A percentile compares a stretch with the other conserved stretches of the same genome.
These are phyloP conservation scores for Pristionchus pacificus DNA, from an alignment of 1,140 invertebrate genomes.

Conservation along the genomic window DNA sequence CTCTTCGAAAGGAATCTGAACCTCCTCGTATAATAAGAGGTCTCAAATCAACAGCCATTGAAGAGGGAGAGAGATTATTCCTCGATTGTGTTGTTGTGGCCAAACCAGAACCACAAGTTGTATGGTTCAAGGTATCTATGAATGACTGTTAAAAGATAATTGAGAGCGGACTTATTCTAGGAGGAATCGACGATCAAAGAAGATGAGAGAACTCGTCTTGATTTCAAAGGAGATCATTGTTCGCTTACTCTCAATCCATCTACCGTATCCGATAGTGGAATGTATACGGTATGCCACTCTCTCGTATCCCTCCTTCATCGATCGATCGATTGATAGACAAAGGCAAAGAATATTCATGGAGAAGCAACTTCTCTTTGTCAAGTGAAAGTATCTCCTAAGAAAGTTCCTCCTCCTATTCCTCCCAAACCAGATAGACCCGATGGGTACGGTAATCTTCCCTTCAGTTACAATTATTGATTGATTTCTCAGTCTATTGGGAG, in stretches of 20 bases:
- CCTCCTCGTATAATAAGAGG: neutral
- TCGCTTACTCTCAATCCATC: conserved; percentile 36
- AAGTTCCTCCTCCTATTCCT: conserved; percentile 39
- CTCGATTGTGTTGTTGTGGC: conserved; percentile 62
- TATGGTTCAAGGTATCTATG: too few species aligned
- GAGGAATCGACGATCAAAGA: conserved; percentile 49
- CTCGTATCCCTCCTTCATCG: neutral
- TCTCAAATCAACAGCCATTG: neutral
- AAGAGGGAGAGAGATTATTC: conserved; percentile 58
- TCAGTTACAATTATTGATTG: too few species aligned
- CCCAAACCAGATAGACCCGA: conserved; percentile 40
- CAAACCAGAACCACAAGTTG: conserved; percentile 58
- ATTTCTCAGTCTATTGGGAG: neutral
- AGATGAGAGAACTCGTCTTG: conserved; percentile 41
- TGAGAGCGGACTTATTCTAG: too few species aligned
- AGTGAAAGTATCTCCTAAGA: conserved; percentile 35
- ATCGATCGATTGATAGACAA: conserved; percentile 30
- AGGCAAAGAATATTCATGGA: conserved; percentile 59
- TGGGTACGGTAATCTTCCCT: conserved; percentile 11
- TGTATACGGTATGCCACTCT: conserved; percentile 41
- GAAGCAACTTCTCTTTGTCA: conserved; percentile 58
- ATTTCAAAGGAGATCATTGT: conserved; percentile 51
- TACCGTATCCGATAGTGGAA: conserved; percentile 38
- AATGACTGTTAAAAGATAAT: too few species aligned
- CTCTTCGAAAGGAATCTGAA: too few species aligned